Conservation (phyloP, 2,888 invertebrate genomes). For the Mesoligia furuncula region DNA sequence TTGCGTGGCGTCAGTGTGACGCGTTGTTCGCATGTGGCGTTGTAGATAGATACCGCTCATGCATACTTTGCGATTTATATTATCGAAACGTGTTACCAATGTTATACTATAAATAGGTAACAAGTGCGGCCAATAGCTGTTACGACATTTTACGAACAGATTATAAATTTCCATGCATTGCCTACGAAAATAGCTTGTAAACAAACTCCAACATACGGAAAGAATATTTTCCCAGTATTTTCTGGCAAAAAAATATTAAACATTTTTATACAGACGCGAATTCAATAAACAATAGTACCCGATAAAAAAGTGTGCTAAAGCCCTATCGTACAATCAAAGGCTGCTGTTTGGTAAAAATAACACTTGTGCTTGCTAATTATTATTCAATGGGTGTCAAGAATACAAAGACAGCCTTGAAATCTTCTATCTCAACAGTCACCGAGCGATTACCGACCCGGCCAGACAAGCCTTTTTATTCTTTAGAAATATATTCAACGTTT, state of each 20-base stretch:
- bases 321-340: constrained; percentile 49
- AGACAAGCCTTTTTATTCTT: constrained; percentile 52
- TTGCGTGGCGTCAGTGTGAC: too few species aligned
- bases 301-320: constrained; percentile 42
- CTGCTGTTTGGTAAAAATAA: constrained; percentile 43
- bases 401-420: constrained; percentile 76
- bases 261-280: constrained; percentile 12
- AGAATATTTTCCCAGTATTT: constrained; percentile 11
- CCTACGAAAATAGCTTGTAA: constrained; percentile 13
- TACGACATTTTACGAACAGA: constrained; percentile 18
- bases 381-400: constrained; percentile 80
- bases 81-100: constrained; percentile 4
- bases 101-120: neutral
- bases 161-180: constrained; percentile 18
- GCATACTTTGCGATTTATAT: neutral
- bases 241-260: constrained; percentile 6
- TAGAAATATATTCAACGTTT: constrained; percentile 48
- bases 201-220: constrained; percentile 5
- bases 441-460: constrained; percentile 41
- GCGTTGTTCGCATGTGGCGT: too few species aligned
- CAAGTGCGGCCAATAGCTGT: constrained; percentile 17
- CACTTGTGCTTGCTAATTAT: constrained; percentile 69
- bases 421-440: constrained; percentile 73
- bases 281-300: constrained; percentile 53
- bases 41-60: neutral